Evolutionary conservation across 2,113 vertebrate genomes (phyloP).

Genomic region (Atractosteus spatula): DNA sequence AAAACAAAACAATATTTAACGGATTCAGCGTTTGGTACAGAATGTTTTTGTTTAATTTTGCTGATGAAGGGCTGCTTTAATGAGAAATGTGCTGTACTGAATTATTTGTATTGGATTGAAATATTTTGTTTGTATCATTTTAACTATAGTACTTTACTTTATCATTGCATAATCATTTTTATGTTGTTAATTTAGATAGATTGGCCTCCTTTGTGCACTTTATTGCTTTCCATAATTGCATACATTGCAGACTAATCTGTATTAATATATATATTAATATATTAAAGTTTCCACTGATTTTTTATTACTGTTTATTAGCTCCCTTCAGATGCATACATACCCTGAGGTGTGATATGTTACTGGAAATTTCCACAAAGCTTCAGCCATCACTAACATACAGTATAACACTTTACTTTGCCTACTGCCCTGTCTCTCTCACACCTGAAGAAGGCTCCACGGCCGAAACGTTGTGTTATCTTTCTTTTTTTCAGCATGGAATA

Average conservation of each 20-base stretch:
- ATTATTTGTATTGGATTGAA: slow-evolving; percentile 2
- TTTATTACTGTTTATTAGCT: slow-evolving; percentile 32
- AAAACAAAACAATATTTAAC: too few species aligned
- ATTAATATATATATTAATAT: slow-evolving; percentile 24
- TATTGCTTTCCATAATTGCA: slow-evolving; percentile 42
- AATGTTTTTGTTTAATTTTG: too few species aligned
- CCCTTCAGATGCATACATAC: slow-evolving; percentile 18
- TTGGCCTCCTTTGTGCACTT: slow-evolving; percentile 30
- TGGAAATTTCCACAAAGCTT: slow-evolving; percentile 9
- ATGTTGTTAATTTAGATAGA: slow-evolving; percentile 48
- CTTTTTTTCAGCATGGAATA: too few species aligned
- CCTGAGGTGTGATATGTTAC: slow-evolving; percentile 27
- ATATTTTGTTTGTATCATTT: slow-evolving; percentile 10
- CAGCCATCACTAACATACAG: slow-evolving; percentile 5
- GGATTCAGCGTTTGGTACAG: too few species aligned
- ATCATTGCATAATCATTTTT: slow-evolving; percentile 31
- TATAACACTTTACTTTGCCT: too few species aligned
- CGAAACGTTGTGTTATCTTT: too few species aligned
- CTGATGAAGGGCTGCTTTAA: neutral
- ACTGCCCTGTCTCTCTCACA: too few species aligned
- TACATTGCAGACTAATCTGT: slow-evolving; percentile 21
- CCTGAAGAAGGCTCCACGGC: too few species aligned
- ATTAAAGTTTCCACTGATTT: slow-evolving; percentile 27
- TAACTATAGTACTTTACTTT: slow-evolving; percentile 21
- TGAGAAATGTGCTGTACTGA: slow-evolving; percentile 22